Evolutionary conservation across 92 coral and sea anemone species (phyloP).

Genomic region (Porites divaricata): DNA sequence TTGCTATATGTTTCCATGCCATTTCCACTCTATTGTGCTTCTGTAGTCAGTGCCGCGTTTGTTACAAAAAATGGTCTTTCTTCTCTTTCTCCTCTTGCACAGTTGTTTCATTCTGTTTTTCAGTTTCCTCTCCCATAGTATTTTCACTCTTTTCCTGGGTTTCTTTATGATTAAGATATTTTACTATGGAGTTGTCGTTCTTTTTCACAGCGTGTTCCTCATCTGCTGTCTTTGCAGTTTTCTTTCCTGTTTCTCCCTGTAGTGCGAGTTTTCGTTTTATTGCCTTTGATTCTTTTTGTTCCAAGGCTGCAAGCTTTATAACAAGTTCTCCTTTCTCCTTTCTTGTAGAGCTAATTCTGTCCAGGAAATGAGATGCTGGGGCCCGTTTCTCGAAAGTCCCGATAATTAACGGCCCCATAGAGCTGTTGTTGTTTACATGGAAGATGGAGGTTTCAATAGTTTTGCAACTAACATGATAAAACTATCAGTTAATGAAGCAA

Average conservation of each 20-base stretch:
- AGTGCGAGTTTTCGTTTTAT: too few species aligned
- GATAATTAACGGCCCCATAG: too few species aligned
- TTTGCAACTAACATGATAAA: too few species aligned
- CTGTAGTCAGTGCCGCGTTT: conserved; percentile 45
- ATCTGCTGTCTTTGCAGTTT: too few species aligned
- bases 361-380: conserved; percentile 1
- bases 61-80: conserved; percentile 9
- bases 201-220: too few species aligned
- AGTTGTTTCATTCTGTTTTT: conserved; percentile 22
- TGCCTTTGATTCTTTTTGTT: too few species aligned
- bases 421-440: too few species aligned
- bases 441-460: too few species aligned
- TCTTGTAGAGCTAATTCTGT: conserved; percentile 17
- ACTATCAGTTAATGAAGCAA: too few species aligned
- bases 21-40: conserved; percentile 25
- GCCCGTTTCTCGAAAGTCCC: too few species aligned
- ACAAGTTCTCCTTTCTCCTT: conserved; percentile 15
- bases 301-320: conserved; percentile 22
- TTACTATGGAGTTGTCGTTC: conserved; percentile 8
- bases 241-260: too few species aligned
- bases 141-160: conserved; percentile 14
- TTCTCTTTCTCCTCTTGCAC: conserved; percentile 20
- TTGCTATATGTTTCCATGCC: conserved; percentile 17
- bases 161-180: conserved; percentile 9
- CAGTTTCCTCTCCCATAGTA: conserved; percentile 17